phyloP scores from a whole-genome alignment of 1,140 invertebrate genomes.

The Aphis craccivora region DNA sequence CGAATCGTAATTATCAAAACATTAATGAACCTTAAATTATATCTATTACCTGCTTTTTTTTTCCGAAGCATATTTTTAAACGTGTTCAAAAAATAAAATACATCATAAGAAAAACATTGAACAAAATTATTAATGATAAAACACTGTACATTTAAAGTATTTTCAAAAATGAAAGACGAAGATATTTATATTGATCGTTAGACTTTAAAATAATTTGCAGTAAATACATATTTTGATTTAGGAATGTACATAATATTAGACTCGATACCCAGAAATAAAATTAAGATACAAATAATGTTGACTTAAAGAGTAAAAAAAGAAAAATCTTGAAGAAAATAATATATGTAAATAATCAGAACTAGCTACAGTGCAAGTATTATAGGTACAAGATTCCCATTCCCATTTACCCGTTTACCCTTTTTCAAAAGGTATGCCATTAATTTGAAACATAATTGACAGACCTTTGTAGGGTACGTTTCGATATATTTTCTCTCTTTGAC shows the following conservation, averaged over 20 bases:
- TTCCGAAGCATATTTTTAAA: not conserved
- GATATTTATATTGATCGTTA: not conserved
- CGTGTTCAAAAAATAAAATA: not conserved
- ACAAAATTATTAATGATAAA: not conserved
- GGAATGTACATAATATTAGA: not conserved
- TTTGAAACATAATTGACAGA: slow-evolving; percentile 52
- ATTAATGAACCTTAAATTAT: not conserved
- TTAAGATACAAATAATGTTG: not conserved
- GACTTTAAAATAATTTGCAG: not conserved
- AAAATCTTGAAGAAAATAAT: slow-evolving; percentile 19
- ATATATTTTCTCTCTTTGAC: slow-evolving; percentile 45
- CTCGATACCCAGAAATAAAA: not conserved
- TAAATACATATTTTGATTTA: not conserved
- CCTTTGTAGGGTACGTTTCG: not conserved
- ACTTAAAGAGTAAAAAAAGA: not conserved
- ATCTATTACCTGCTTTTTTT: not conserved
- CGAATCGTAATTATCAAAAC: not conserved
- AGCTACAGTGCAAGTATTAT: not conserved
- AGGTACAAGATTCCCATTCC: not conserved
- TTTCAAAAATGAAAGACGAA: not conserved
- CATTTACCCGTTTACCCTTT: not conserved
- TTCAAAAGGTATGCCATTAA: slow-evolving; percentile 42
- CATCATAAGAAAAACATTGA: not conserved
- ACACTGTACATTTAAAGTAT: not conserved
- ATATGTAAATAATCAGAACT: slow-evolving; percentile 16